A percentile compares a stretch with the other conserved stretches of the same genome.
These are phyloP conservation scores for Rhadinocentrus ornatus DNA, from an alignment of 2,797 vertebrate genomes.

Conservation along the genomic window DNA sequence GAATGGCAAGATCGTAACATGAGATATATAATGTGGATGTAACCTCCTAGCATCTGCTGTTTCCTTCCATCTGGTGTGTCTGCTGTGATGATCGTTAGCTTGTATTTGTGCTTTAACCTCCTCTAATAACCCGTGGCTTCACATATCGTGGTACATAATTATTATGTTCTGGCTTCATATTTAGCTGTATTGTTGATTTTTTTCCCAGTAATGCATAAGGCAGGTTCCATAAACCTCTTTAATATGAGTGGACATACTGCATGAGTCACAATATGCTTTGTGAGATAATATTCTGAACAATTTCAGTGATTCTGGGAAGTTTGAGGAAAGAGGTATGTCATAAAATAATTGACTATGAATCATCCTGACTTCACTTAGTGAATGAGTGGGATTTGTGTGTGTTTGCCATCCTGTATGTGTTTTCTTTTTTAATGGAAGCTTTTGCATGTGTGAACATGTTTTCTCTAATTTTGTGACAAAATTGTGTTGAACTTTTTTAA, in stretches of 20 bases:
- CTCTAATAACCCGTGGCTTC: slow-evolving; percentile 25
- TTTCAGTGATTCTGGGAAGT: slow-evolving; percentile 30
- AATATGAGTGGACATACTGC: slow-evolving; percentile 11
- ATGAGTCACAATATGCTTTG: slow-evolving; percentile 30
- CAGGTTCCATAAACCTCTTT: slow-evolving; percentile 35
- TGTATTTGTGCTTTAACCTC: slow-evolving; percentile 32
- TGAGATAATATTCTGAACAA: slow-evolving; percentile 12
- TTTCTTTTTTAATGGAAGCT: slow-evolving; percentile 4
- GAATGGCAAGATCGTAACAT: background rate
- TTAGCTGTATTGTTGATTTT: slow-evolving; percentile 52
- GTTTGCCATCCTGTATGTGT: background rate
- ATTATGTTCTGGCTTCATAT: slow-evolving; percentile 48
- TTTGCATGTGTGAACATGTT: background rate
- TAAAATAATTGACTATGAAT: slow-evolving; percentile 28
- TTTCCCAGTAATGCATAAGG: slow-evolving; percentile 31
- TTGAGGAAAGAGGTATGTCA: background rate
- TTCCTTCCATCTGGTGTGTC: slow-evolving; percentile 25
- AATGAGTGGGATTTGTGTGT: background rate
- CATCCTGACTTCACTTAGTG: slow-evolving; percentile 3
- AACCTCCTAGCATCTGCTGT: slow-evolving; percentile 11
- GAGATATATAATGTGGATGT: background rate
- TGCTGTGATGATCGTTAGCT: background rate
- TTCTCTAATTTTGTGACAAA: background rate
- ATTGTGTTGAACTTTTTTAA: background rate
- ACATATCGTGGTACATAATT: slow-evolving; percentile 32